Conservation (phyloP, 2,113 vertebrate genomes). For the Etia nguti region DNA sequence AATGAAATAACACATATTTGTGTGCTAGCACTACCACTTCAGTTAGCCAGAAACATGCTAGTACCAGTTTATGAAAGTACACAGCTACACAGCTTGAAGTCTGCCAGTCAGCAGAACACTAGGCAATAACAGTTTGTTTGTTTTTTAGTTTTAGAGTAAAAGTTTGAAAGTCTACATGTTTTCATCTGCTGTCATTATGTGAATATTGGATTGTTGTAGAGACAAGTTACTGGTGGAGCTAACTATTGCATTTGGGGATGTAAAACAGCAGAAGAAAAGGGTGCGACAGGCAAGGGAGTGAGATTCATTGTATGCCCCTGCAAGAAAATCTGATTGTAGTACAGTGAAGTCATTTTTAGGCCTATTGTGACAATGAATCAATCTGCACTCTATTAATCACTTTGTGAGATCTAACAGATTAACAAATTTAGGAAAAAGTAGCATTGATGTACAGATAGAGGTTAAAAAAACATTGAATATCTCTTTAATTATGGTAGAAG, state of each 20-base stretch:
- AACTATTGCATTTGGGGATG: rapidly evolving
- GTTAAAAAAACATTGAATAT: not conserved
- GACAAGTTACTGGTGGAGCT: not conserved
- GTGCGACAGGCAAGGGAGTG: not conserved
- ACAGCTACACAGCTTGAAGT: not conserved
- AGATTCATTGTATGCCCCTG: not conserved
- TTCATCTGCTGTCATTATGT: not conserved
- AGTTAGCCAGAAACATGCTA: too few relatives aligned
- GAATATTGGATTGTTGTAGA: not conserved
- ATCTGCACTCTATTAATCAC: not conserved
- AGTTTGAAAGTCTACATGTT: not conserved
- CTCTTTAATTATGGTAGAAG: not conserved
- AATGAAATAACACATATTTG: not conserved
- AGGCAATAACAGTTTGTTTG: not conserved
- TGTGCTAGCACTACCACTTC: not conserved
- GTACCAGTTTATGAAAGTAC: not conserved
- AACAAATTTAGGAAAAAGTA: not conserved
- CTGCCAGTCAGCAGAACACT: not conserved
- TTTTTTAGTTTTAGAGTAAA: not conserved
- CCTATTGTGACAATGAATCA: not conserved
- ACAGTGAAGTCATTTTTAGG: not conserved
- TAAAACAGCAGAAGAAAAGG: not conserved
- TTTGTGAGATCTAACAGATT: not conserved
- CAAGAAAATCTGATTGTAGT: not conserved
- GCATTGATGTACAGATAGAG: not conserved